phyloP scores from a whole-genome alignment of 2,888 invertebrate genomes.

The Horisme vitalbata region DNA sequence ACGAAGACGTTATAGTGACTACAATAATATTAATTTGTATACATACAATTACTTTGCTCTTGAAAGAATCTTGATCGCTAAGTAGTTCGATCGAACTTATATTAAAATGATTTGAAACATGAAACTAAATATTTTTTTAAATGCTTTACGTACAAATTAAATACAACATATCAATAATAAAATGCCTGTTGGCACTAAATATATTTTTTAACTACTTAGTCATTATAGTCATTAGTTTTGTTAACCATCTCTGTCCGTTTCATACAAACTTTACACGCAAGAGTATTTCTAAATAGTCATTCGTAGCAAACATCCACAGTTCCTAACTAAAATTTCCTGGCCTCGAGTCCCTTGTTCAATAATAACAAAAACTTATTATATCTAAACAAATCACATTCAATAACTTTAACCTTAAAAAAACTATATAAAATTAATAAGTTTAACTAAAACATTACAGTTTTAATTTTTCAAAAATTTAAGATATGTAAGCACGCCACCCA shows the following conservation, averaged over 20 bases:
- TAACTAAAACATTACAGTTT: conserved; percentile 57
- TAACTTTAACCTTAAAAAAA: conserved; percentile 59
- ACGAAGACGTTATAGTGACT: conserved; percentile 17
- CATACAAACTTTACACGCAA: not conserved
- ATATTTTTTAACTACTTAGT: conserved; percentile 14
- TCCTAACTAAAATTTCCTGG: conserved; percentile 4
- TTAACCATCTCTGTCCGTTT: not conserved
- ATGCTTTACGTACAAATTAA: conserved; percentile 8
- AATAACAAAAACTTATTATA: conserved; percentile 18
- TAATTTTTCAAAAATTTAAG: conserved; percentile 35
- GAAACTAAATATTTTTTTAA: conserved; percentile 1
- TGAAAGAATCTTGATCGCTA: not conserved
- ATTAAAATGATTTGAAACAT: conserved; percentile 13
- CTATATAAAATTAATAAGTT: conserved; percentile 48
- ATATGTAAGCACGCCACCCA: conserved; percentile 29
- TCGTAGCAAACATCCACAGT: not conserved
- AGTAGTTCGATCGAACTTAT: conserved; percentile 7
- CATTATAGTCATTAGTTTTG: not conserved
- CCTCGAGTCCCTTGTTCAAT: conserved; percentile 19
- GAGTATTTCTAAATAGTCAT: not conserved
- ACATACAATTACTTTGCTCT: conserved; percentile 3
- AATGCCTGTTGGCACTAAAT: conserved; percentile 9
- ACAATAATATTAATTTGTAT: conserved; percentile 12
- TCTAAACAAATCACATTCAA: conserved; percentile 53
- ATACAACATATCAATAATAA: conserved; percentile 1